A percentile compares a stretch with the other conserved stretches of the same genome.
phyloP scores from a whole-genome alignment of 2,888 invertebrate species.

The Drepana falcataria region DNA sequence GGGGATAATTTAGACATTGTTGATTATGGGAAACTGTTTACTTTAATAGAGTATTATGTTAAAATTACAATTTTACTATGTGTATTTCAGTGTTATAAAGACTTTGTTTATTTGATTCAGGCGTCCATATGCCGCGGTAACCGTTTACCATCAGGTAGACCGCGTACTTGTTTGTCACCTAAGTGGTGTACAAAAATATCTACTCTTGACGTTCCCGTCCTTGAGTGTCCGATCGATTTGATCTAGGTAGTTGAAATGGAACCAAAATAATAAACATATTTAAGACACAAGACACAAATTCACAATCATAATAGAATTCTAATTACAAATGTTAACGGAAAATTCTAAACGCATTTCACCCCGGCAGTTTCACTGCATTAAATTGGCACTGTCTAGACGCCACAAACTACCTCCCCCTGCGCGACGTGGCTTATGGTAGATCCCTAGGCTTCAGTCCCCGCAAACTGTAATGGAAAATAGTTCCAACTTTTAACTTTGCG shows the following conservation, averaged over 20 bases:
- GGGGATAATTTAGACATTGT: background rate
- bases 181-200: no score
- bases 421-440: background rate
- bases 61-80: background rate
- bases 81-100: background rate
- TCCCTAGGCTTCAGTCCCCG: background rate
- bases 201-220: no score
- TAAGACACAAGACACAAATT: no score
- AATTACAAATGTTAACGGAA: background rate
- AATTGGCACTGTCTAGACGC: slow-evolving; percentile 1
- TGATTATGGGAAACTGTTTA: background rate
- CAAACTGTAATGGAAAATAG: slow-evolving; percentile 13
- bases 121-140: no score
- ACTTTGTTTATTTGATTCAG: background rate
- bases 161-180: no score
- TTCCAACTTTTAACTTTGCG: slow-evolving; percentile 18
- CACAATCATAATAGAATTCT: no score
- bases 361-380: background rate
- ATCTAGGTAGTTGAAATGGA: no score
- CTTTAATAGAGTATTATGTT: background rate
- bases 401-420: background rate
- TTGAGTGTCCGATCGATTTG: no score
- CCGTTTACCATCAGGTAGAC: no score
- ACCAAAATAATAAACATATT: no score
- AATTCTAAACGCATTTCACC: background rate